Evolutionary conservation across 2,888 invertebrate genomes (phyloP), one percentile per base, ranked within the genome.

Genomic region (Liodrosophila aerea): DNA sequence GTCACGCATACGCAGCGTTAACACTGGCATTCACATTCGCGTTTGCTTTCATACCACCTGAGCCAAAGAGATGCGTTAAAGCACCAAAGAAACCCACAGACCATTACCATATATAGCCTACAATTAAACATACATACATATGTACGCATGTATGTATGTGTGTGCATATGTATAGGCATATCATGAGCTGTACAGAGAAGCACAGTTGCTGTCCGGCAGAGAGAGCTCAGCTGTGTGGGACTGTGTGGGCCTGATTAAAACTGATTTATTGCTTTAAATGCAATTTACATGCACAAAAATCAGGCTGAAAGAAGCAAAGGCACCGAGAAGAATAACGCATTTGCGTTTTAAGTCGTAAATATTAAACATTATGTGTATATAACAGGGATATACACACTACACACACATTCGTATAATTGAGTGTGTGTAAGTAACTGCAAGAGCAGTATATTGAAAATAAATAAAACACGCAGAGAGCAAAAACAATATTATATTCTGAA

Each of bases 261-360:
- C 77, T 81, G 80, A 81, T 81, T 81, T 81, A 81, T 81, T 80
- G 77, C 84, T 63, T 71, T 83, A 81, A 81, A 83, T 83, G 76
- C 77, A 81, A 81, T 81, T 83, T 81, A 83, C 80, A 83, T 81
- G 64, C 80, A 80, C 76, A 75, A 58, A 65, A 75, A 66, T 69
- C 69, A 33, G 27, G 63, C 39, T 16, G 58, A 39, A 30, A 12
- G 13, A 16, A 9, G 15, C n/a, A 22, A n/a, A 11, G 29, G 16
- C 15, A 7, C 27, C 44, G 34, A 53, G 65, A 43, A 65, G 37
- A 69, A 60, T 29, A 70, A 53, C 45, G 52, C 63, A 50, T 62
- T 59, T 56, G 67, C 52, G 61, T 72, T 62, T 58, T 46, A 60
- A 64, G 63, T 56, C 59, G 69, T 60, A 65, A 61, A 70, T 67